These are phyloP conservation scores for Misgurnus anguillicaudatus DNA, from an alignment of 2,113 vertebrate species.

Conservation along the genomic window DNA sequence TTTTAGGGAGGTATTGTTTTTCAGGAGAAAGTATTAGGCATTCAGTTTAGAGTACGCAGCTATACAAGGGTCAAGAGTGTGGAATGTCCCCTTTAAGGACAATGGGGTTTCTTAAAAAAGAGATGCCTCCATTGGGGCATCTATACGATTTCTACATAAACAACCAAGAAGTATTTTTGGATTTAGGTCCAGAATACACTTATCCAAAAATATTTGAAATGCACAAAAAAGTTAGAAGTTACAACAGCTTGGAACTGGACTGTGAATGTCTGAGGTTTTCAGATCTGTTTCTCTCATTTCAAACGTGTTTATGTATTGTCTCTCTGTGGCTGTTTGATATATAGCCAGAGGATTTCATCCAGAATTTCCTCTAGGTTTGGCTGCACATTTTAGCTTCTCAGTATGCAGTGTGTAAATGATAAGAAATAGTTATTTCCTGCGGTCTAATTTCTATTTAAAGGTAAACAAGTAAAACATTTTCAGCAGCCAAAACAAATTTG, in stretches of 20 bases:
- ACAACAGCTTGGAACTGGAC: conserved; percentile 25
- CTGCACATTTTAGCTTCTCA: conserved; percentile 29
- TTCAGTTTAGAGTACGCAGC: conserved; percentile 34
- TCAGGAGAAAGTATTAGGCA: conserved; percentile 38
- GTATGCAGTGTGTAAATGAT: conserved; percentile 20
- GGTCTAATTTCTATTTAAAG: conserved; percentile 36
- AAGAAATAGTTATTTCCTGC: conserved; percentile 6
- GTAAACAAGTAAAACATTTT: conserved; percentile 26
- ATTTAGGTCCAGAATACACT: conserved; percentile 17
- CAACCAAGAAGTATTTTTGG: background rate
- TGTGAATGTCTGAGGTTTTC: background rate
- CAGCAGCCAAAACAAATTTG: conserved; percentile 5
- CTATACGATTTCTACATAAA: conserved; percentile 11
- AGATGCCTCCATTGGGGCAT: conserved; percentile 18
- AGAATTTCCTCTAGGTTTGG: conserved; percentile 27
- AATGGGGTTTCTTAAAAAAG: conserved; percentile 15
- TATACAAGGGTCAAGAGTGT: conserved; percentile 30
- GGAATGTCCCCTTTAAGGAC: conserved; percentile 33
- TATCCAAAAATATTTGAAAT: conserved; percentile 46
- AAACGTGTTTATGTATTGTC: conserved; percentile 28
- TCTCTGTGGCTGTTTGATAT: conserved; percentile 38
- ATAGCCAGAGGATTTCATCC: conserved; percentile 27
- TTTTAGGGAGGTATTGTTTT: conserved; percentile 46
- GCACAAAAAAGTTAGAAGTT: conserved; percentile 50
- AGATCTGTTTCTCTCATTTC: conserved; percentile 49